Conservation (phyloP, 92 coral and sea anemone genomes). For the Muricea muricata region DNA sequence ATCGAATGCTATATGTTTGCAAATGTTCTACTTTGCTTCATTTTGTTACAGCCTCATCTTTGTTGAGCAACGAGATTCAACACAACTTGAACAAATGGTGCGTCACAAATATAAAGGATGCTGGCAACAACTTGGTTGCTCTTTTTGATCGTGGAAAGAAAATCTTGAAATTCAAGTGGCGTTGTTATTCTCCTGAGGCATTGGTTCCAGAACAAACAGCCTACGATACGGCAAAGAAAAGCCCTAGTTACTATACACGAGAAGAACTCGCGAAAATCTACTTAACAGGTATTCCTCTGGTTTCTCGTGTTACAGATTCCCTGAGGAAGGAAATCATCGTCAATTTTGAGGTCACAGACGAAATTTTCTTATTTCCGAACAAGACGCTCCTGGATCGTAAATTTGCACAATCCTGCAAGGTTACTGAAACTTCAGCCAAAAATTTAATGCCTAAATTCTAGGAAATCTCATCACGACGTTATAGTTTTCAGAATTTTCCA, state of each 20-base stretch:
- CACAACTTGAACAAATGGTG: slow-evolving; percentile 21
- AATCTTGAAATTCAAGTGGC: slow-evolving; percentile 6
- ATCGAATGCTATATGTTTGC: neutral
- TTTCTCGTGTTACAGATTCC: neutral
- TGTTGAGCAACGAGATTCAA: slow-evolving; percentile 28
- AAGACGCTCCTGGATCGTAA: too few relatives aligned
- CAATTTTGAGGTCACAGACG: too few relatives aligned
- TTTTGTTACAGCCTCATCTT: neutral
- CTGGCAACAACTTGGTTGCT: slow-evolving; percentile 24
- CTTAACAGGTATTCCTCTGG: neutral
- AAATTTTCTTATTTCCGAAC: too few relatives aligned
- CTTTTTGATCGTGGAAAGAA: slow-evolving; percentile 28
- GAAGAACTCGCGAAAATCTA: neutral
- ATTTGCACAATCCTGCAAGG: too few relatives aligned
- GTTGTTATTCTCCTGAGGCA: slow-evolving; percentile 8
- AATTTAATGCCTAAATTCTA: too few relatives aligned
- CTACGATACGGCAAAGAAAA: slow-evolving; percentile 18
- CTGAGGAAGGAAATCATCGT: too few relatives aligned
- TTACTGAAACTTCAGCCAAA: too few relatives aligned
- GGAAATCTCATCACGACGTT: too few relatives aligned
- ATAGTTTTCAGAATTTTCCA: too few relatives aligned
- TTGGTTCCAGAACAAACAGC: slow-evolving; percentile 24
- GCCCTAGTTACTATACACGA: neutral
- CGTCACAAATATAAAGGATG: neutral
- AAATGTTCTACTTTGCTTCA: neutral